A percentile compares a stretch with the other conserved stretches of the same genome.
Conservation (phyloP, 2,113 vertebrate species). For the Campylomormyrus numenius region DNA sequence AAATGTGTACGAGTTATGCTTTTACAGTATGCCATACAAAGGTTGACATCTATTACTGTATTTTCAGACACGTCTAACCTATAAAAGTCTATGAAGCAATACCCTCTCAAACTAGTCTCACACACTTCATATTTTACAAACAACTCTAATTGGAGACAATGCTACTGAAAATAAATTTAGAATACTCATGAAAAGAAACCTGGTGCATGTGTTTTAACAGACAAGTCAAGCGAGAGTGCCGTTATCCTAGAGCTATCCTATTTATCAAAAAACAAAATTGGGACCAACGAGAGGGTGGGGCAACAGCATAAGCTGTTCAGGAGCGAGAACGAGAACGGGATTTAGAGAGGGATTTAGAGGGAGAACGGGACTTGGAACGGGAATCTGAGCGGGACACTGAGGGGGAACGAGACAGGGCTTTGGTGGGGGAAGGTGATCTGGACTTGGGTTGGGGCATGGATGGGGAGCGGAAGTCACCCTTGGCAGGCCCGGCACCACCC, state of each 20-base stretch:
- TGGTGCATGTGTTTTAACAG: conserved; percentile 17
- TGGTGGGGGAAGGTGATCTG: conserved; percentile 55
- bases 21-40: conserved; percentile 25
- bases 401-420: conserved; percentile 57
- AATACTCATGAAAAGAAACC: conserved; percentile 20
- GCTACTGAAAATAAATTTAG: conserved; percentile 22
- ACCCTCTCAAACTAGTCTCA: conserved; percentile 18
- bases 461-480: conserved; percentile 43
- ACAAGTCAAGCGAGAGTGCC: conserved; percentile 17
- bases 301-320: neutral
- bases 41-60: conserved; percentile 29
- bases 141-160: conserved; percentile 23
- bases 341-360: conserved; percentile 65
- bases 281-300: conserved; percentile 15
- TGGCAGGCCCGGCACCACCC: conserved; percentile 14
- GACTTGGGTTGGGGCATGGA: conserved; percentile 65
- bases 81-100: conserved; percentile 29
- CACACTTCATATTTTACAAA: conserved; percentile 31
- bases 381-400: conserved; percentile 64
- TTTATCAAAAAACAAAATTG: conserved; percentile 26
- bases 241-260: conserved; percentile 18
- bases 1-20: conserved; percentile 13
- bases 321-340: conserved; percentile 28
- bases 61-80: conserved; percentile 19
- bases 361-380: conserved; percentile 59